Evolutionary conservation across 2,888 invertebrate species (phyloP).

Genomic region (Habroteleia sp.): DNA sequence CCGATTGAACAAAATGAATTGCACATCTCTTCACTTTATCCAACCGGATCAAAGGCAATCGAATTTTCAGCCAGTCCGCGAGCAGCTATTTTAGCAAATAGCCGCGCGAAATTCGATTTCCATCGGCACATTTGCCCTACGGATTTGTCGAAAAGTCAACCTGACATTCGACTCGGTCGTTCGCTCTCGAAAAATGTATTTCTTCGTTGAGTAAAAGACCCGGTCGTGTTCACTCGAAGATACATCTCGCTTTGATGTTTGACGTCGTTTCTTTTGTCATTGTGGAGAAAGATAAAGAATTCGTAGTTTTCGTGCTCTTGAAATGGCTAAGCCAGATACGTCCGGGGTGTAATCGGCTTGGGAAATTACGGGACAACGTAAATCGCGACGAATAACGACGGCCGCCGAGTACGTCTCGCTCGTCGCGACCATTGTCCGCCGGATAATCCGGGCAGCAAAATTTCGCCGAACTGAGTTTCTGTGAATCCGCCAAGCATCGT

Average conservation of each 20-base stretch:
- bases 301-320: constrained; percentile 47
- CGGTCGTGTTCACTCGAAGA: constrained; percentile 50
- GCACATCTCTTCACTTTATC: no score
- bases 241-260: constrained; percentile 47
- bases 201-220: constrained; percentile 29
- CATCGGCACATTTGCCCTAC: no score
- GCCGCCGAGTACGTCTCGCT: constrained; percentile 43
- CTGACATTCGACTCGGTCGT: constrained; percentile 27
- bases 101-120: constrained; percentile 17
- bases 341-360: constrained; percentile 66
- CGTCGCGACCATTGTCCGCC: constrained; percentile 58
- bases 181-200: constrained; percentile 52
- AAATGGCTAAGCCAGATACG: constrained; percentile 47
- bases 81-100: constrained; percentile 22
- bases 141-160: constrained; percentile 56
- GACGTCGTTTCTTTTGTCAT: constrained; percentile 58
- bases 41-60: no score
- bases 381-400: constrained; percentile 62
- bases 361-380: constrained; percentile 64
- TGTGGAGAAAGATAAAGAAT: constrained; percentile 41
- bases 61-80: no score
- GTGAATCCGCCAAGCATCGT: constrained; percentile 30
- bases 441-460: constrained; percentile 57
- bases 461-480: constrained; percentile 60
- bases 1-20: no score